phyloP scores from a whole-genome alignment of 2,797 vertebrate genomes.

The Phataginus tricuspis region DNA sequence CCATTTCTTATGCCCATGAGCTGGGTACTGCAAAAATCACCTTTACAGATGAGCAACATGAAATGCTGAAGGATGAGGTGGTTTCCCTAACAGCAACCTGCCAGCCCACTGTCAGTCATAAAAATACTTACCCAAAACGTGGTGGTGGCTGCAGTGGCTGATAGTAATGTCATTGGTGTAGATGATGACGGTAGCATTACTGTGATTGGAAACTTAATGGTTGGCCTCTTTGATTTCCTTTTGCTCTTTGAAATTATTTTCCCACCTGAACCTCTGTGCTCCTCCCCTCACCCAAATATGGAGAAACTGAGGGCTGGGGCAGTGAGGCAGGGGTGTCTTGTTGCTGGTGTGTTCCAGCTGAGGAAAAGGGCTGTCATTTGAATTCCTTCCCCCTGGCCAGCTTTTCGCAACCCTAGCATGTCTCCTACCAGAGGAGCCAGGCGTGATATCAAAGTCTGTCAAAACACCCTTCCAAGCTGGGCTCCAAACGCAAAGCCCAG shows the following conservation, averaged over 20 bases:
- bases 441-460: slow-evolving; percentile 44
- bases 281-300: neutral
- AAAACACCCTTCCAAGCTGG: slow-evolving; percentile 62
- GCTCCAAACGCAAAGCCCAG: slow-evolving; percentile 34
- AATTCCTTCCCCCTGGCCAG: neutral
- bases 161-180: neutral
- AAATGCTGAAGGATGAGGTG: neutral
- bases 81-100: neutral
- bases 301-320: neutral
- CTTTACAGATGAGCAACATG: neutral
- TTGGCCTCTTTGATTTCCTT: neutral
- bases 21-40: neutral
- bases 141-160: accelerated
- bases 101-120: neutral
- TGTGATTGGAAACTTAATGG: neutral
- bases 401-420: neutral
- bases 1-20: neutral
- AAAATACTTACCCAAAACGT: neutral
- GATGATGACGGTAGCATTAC: neutral
- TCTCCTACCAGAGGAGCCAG: neutral
- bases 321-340: neutral
- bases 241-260: neutral
- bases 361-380: neutral
- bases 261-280: neutral
- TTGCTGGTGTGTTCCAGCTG: neutral